phyloP scores from a whole-genome alignment of 53 echinoderm and acorn worm genomes.

The Apostichopus leukothele region DNA sequence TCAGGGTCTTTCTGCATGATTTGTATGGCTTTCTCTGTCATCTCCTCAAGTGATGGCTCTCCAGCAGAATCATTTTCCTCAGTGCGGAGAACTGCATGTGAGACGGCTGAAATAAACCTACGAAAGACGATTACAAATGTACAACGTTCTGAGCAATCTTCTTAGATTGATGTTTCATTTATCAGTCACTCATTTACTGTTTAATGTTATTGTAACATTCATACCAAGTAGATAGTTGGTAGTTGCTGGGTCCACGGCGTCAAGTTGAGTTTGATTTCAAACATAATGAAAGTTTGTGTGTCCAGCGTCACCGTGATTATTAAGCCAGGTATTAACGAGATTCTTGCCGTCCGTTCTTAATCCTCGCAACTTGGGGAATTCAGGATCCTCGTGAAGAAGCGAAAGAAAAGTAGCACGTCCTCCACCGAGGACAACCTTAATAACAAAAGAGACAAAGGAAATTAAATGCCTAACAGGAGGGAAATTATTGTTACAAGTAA shows the following conservation, averaged over 20 bases:
- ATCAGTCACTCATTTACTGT: no score
- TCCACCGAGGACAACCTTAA: slow-evolving; percentile 22
- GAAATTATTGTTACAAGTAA: no score
- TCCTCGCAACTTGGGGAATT: slow-evolving; percentile 25
- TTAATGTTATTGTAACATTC: not conserved
- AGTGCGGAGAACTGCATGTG: slow-evolving; percentile 78
- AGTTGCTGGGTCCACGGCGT: slow-evolving; percentile 59
- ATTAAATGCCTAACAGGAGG: not conserved
- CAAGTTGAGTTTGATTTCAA: slow-evolving; percentile 72
- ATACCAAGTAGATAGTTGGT: slow-evolving; percentile 75
- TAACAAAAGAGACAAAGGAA: not conserved
- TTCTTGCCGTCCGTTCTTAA: slow-evolving; percentile 35
- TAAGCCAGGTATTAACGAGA: slow-evolving; percentile 44
- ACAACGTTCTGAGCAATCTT: no score
- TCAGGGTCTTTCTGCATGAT: slow-evolving; percentile 64
- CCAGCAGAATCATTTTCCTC: slow-evolving; percentile 71
- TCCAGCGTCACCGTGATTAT: slow-evolving; percentile 2
- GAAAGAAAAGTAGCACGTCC: not conserved
- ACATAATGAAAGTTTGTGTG: slow-evolving; percentile 55
- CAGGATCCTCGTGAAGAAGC: not conserved
- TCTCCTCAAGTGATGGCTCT: slow-evolving; percentile 84
- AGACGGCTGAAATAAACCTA: slow-evolving; percentile 77
- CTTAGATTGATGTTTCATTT: not conserved
- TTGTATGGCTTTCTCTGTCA: slow-evolving; percentile 83
- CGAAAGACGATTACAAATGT: not conserved